These are phyloP conservation scores for Falco peregrinus DNA, from an alignment of 2,797 vertebrate species.

Conservation along the genomic window DNA sequence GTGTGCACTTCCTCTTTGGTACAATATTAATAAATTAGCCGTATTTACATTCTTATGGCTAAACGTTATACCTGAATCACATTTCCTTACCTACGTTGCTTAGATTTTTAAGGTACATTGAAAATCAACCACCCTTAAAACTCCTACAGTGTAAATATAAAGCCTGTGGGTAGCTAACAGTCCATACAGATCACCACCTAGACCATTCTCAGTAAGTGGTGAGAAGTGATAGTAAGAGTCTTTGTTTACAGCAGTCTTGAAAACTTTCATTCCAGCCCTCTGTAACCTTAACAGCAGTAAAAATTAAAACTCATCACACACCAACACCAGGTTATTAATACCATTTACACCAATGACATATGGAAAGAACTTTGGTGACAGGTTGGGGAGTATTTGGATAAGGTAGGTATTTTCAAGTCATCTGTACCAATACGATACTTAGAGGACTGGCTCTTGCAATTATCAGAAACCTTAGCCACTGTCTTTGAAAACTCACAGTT, in stretches of 20 bases:
- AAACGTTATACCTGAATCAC: not conserved
- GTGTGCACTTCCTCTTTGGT: not conserved
- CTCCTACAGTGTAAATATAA: not conserved
- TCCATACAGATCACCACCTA: not conserved
- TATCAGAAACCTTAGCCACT: not conserved
- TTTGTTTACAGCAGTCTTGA: not conserved
- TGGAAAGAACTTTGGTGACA: not conserved
- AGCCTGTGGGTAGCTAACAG: not conserved
- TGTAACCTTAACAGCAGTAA: not conserved
- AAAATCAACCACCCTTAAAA: not conserved
- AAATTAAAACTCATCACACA: not conserved
- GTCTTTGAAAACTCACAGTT: not conserved
- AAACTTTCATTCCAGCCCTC: not conserved
- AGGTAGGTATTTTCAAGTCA: not conserved
- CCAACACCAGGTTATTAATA: not conserved
- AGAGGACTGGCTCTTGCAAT: not conserved
- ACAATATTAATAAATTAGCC: not conserved
- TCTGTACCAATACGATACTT: not conserved
- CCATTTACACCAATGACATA: not conserved
- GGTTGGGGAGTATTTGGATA: not conserved
- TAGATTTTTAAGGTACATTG: not conserved
- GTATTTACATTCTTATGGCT: not conserved
- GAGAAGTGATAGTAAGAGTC: not conserved
- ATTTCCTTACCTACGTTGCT: not conserved
- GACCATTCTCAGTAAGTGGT: not conserved